Evolutionary conservation across 2,797 vertebrate genomes (phyloP).

Genomic region (Balearica regulorum): DNA sequence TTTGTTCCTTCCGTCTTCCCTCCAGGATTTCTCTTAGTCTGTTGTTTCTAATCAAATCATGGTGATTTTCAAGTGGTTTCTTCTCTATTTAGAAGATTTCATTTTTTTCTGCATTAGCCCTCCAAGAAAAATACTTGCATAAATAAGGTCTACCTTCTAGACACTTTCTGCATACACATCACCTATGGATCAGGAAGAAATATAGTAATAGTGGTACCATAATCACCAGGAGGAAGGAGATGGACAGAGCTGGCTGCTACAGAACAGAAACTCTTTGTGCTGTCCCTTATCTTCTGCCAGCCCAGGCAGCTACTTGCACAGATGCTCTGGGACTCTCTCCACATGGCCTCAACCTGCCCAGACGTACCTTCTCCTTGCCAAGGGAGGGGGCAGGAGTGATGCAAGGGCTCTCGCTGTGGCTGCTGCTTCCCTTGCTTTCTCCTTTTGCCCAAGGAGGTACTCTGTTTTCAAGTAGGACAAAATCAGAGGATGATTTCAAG

Average conservation of each 20-base stretch:
- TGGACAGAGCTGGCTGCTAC: background rate
- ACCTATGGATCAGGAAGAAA: background rate
- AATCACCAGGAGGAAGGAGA: background rate
- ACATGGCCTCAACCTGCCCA: background rate
- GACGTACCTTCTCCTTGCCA: background rate
- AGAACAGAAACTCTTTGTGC: background rate
- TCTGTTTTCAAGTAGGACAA: background rate
- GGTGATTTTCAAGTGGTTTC: background rate
- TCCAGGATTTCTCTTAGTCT: background rate
- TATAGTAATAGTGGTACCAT: background rate
- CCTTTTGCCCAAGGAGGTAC: background rate
- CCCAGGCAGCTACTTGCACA: background rate
- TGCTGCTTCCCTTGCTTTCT: background rate
- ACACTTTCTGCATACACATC: background rate
- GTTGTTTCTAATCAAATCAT: slow-evolving; percentile 12
- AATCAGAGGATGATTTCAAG: background rate
- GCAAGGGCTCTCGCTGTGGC: background rate
- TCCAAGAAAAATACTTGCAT: background rate
- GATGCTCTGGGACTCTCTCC: background rate
- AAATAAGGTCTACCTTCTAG: background rate
- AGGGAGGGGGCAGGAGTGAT: background rate
- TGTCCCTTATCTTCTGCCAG: background rate
- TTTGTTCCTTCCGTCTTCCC: background rate
- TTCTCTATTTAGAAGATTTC: background rate
- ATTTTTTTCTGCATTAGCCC: background rate